Percentiles rank a stretch among this genome's conserved stretches.
Evolutionary conservation across 2,797 vertebrate genomes (phyloP).

Genomic region (Morus bassanus): DNA sequence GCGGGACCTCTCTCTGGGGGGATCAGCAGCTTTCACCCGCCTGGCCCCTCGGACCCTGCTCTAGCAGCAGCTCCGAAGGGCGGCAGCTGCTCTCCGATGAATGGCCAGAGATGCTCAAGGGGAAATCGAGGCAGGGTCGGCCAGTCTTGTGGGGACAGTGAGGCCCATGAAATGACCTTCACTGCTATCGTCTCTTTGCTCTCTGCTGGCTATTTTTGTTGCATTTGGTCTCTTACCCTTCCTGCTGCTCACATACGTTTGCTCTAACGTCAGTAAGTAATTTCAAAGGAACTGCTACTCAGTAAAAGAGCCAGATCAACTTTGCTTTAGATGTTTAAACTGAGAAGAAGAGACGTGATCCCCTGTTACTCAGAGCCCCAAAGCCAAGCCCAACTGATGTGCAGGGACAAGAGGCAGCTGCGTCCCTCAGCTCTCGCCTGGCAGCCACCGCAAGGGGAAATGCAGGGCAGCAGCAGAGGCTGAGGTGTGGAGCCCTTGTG

Average conservation of each 20-base stretch:
- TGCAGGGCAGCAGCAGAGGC: not conserved
- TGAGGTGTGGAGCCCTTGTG: not conserved
- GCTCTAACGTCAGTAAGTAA: not conserved
- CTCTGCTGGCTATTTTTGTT: not conserved
- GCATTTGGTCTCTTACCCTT: not conserved
- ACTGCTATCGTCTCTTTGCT: not conserved
- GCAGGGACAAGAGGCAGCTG: not conserved
- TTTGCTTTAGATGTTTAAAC: not conserved
- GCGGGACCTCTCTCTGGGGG: not conserved
- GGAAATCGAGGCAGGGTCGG: not conserved
- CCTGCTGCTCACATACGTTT: rapidly evolving
- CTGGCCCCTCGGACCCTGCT: too few species aligned
- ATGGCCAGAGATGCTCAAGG: rapidly evolving
- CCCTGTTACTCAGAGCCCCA: not conserved
- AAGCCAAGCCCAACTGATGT: not conserved
- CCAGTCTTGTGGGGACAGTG: too few species aligned
- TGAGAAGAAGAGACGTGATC: not conserved
- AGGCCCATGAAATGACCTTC: not conserved
- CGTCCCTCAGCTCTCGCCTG: not conserved
- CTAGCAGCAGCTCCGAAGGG: not conserved
- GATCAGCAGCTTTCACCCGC: not conserved
- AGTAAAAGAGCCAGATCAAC: not conserved
- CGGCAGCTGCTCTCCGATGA: not conserved
- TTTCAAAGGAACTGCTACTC: not conserved
- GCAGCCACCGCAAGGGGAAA: not conserved